phyloP scores from a whole-genome alignment of 2,113 vertebrate species.

The Pseudonaja textilis region DNA sequence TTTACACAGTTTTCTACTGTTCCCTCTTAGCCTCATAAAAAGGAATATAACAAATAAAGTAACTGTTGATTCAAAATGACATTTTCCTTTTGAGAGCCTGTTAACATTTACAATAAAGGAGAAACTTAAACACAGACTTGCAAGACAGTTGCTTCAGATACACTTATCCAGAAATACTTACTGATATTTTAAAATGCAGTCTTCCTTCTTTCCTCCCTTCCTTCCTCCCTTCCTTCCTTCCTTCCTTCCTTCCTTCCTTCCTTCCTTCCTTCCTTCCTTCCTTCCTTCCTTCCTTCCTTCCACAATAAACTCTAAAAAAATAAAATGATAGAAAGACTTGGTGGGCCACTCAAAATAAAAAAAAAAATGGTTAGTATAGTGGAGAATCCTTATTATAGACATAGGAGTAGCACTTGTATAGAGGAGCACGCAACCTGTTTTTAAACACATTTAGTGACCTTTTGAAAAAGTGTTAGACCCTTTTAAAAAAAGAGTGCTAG shows the following conservation, averaged over 20 bases:
- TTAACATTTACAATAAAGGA: not conserved
- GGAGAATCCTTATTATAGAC: not conserved
- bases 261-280: not conserved
- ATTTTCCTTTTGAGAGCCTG: not conserved
- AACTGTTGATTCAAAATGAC: not conserved
- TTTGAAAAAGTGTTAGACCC: not conserved
- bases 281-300: not conserved
- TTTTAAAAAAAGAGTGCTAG: not conserved
- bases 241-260: no score
- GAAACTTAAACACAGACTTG: slow-evolving; percentile 3
- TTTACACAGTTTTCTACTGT: not conserved
- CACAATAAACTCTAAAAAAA: not conserved
- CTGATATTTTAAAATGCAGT: not conserved
- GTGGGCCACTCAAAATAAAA: not conserved
- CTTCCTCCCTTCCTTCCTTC: not conserved
- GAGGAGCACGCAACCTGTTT: not conserved
- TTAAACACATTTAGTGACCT: not conserved
- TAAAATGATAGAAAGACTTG: not conserved
- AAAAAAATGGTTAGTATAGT: not conserved
- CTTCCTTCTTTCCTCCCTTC: not conserved
- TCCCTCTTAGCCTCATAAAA: not conserved
- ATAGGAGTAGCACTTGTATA: not conserved
- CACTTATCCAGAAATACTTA: not conserved
- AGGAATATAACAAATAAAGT: not conserved
- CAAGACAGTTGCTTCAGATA: not conserved